Evolutionary conservation across 35 echinoderm and acorn worm species (phyloP).

Genomic region (Antedon bifida): DNA sequence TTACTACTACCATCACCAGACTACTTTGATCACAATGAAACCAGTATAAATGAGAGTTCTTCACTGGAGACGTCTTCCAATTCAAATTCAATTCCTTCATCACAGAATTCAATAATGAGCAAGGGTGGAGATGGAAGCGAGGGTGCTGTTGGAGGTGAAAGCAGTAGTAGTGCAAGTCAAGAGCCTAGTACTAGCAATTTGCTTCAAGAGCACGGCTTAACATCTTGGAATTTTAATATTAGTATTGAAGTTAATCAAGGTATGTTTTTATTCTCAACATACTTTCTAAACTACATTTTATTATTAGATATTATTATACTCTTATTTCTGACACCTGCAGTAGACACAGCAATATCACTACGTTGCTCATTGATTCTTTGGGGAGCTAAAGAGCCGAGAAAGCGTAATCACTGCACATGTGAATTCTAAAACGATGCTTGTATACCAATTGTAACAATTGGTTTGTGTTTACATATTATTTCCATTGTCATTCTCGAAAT

Average conservation of each 20-base stretch:
- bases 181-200: neutral
- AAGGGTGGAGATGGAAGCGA: neutral
- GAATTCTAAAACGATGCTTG: too few species aligned
- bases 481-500: too few species aligned
- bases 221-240: constrained; percentile 52
- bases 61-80: neutral
- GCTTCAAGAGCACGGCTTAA: constrained; percentile 39
- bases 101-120: neutral
- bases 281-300: neutral
- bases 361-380: too few species aligned
- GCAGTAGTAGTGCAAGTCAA: neutral
- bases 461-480: too few species aligned
- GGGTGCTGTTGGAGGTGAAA: constrained; percentile 1
- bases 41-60: neutral
- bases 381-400: too few species aligned
- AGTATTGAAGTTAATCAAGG: constrained; percentile 40
- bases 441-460: too few species aligned
- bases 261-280: constrained; percentile 5
- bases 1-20: constrained; percentile 49
- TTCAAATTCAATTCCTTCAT: neutral
- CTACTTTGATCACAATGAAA: neutral
- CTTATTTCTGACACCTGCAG: too few species aligned
- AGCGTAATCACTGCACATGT: too few species aligned
- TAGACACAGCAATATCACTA: too few species aligned
- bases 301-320: too few species aligned